Percentiles rank a stretch among this genome's conserved stretches.
Conservation (phyloP, 1,140 invertebrate species). For the Drosophila punjabiensis region DNA sequence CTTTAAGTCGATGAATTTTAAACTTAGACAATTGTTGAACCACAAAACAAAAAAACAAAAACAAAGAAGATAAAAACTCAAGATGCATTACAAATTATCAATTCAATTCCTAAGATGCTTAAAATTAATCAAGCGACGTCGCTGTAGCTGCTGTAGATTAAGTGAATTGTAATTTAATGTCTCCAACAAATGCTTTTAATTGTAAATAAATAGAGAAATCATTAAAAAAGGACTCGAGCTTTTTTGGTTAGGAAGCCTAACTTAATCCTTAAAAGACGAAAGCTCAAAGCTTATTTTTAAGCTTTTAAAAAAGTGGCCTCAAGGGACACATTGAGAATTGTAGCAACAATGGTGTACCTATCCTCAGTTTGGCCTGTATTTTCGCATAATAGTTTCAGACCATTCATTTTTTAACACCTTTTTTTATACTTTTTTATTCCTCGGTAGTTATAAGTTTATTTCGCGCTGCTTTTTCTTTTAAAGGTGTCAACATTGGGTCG, state of each 20-base stretch:
- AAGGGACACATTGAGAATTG: not conserved
- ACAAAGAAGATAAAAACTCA: not conserved
- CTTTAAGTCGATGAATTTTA: constrained; percentile 77
- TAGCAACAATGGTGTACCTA: not conserved
- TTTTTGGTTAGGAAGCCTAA: not conserved
- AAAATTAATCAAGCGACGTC: constrained; percentile 58
- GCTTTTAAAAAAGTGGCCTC: not conserved
- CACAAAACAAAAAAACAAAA: constrained; percentile 1
- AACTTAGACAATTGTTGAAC: constrained; percentile 54
- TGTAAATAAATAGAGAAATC: constrained; percentile 72
- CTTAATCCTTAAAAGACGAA: not conserved
- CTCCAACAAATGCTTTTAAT: constrained; percentile 79
- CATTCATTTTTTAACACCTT: constrained; percentile 47
- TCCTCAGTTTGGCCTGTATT: not conserved
- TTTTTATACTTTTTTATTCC: constrained; percentile 17
- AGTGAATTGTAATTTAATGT: constrained; percentile 70
- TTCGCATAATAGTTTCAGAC: constrained; percentile 12
- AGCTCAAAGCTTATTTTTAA: constrained; percentile 37
- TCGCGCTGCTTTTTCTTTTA: constrained; percentile 68
- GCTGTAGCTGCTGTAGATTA: constrained; percentile 60
- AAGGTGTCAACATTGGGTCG: constrained; percentile 70
- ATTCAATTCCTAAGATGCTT: constrained; percentile 74
- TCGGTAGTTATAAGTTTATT: constrained; percentile 40
- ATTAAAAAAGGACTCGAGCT: constrained; percentile 15
- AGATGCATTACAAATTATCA: constrained; percentile 53